phyloP scores from a whole-genome alignment of 2,888 invertebrate species.

The Bembecia ichneumoniformis region DNA sequence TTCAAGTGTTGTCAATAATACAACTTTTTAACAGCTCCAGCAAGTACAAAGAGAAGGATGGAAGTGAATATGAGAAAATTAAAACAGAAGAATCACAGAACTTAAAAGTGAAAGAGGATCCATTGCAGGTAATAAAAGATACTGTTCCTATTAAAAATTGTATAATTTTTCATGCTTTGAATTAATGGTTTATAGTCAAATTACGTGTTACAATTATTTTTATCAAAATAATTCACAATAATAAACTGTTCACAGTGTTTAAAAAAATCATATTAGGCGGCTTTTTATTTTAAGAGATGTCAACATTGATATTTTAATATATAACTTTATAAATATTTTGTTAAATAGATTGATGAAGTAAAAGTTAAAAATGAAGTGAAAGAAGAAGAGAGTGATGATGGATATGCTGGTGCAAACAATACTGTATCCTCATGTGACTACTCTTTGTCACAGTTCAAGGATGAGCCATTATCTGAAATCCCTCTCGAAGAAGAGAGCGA shows the following conservation, averaged over 20 bases:
- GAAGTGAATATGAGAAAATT: slow-evolving; percentile 35
- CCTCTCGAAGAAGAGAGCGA: slow-evolving; percentile 70
- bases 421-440: slow-evolving; percentile 81
- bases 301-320: no score
- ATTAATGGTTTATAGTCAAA: no score
- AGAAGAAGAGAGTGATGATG: slow-evolving; percentile 56
- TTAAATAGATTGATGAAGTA: slow-evolving; percentile 37
- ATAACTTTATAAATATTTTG: no score
- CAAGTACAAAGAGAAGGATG: slow-evolving; percentile 43
- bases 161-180: no score
- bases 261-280: no score
- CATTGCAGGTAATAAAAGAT: slow-evolving; percentile 36
- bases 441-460: slow-evolving; percentile 78
- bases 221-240: no score
- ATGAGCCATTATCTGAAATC: slow-evolving; percentile 65
- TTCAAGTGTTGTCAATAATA: background rate
- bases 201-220: no score
- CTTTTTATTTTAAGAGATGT: no score
- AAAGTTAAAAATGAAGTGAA: slow-evolving; percentile 56
- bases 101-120: slow-evolving; percentile 50
- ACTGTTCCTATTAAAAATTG: no score
- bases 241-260: no score
- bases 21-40: slow-evolving; percentile 30
- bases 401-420: slow-evolving; percentile 58
- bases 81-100: slow-evolving; percentile 37